Evolutionary conservation across 2,888 invertebrate genomes (phyloP), one percentile per base, ranked within the genome.

Genomic region (Trachelus stipa): DNA sequence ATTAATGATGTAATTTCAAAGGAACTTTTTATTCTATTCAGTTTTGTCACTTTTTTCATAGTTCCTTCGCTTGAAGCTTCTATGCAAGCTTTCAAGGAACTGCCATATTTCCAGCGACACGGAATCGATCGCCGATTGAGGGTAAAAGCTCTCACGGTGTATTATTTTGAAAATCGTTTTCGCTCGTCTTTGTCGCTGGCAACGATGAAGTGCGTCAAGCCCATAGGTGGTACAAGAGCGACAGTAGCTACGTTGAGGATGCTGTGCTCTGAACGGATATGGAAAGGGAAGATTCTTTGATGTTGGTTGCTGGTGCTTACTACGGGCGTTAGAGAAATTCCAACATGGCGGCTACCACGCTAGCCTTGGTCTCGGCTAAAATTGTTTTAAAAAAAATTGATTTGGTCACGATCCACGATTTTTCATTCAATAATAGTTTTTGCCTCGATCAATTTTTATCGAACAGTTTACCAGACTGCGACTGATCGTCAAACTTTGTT

Each of bases 201-300:
- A 31, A 56, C 56, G 23, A 56, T 9, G 56, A 56, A 56, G 56
- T 56, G 56, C 56, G 56, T 56, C 4, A 56, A 56, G 56, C 56
- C 9, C 56, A 23, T 56, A 56, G 56, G 56, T 56, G 56, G 56
- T 56, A 56, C 56, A 56, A 56, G 56, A 56, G 23, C 56, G 56
- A 56, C 56, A 56, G 56, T 56, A 56, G 56, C 56, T 56, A 23
- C 56, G 56, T 15, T 56, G 56, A 56, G 56, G 23, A 56, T 56
- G 56, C 56, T 56, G 56, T 56, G 2, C 9, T 23, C 23, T 23
- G 71, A 35, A 73, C 77, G 76, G 71, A 31, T 71, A 71, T 31
- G 71, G 33, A 37, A 34, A 74, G 40, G 81, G 83, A 82, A 83
- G 80, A 86, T 87, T 87, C 87, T 88, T 87, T 85, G 85, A 87